phyloP scores from a whole-genome alignment of 2,888 invertebrate genomes.

The Ornithoptera alexandrae region DNA sequence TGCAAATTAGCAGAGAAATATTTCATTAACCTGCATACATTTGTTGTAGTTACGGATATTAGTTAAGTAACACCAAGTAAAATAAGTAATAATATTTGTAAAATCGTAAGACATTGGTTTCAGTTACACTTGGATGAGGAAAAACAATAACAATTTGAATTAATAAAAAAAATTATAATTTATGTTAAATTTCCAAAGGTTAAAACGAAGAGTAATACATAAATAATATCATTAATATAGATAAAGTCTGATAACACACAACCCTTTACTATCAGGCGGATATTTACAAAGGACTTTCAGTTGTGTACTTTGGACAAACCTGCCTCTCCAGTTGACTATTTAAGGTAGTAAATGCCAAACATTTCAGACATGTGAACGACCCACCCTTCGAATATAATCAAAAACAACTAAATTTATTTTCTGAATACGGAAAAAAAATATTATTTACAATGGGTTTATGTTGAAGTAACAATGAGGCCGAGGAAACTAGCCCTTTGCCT shows the following conservation, averaged over 20 bases:
- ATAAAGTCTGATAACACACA: not conserved
- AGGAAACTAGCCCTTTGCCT: no score
- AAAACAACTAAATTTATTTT: not conserved
- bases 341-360: not conserved
- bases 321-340: not conserved
- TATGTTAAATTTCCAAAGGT: no score
- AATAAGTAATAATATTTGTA: no score
- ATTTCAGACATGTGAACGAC: not conserved
- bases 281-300: not conserved
- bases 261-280: not conserved
- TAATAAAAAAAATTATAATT: no score
- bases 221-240: not conserved
- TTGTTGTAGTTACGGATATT: no score
- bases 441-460: not conserved
- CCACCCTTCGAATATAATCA: not conserved
- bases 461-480: no score
- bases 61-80: no score
- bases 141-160: no score
- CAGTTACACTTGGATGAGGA: no score
- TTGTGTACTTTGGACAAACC: not conserved
- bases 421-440: not conserved
- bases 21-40: no score
- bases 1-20: no score
- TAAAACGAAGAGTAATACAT: not conserved
- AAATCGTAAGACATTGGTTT: no score